phyloP scores from a whole-genome alignment of 2,113 vertebrate genomes.

The Oophaga pumilio region DNA sequence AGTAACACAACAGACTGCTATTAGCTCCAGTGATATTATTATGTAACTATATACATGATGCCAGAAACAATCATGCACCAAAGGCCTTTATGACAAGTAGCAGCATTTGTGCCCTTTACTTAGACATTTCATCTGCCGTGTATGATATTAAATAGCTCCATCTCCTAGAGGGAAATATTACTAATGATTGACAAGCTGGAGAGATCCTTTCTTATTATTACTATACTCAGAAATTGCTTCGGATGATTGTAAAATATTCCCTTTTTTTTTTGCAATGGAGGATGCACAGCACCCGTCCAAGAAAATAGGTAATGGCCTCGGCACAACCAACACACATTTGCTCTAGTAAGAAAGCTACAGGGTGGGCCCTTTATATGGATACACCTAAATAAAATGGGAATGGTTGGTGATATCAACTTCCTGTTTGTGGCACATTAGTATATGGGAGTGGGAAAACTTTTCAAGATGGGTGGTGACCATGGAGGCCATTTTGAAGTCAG shows the following conservation, averaged over 20 bases:
- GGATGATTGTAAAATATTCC: background rate
- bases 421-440: too few species aligned
- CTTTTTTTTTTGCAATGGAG: background rate
- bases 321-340: background rate
- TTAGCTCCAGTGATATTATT: background rate
- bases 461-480: too few species aligned
- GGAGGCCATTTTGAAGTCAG: too few species aligned
- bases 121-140: background rate
- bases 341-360: too few species aligned
- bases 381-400: too few species aligned
- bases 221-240: background rate
- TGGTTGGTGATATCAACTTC: too few species aligned
- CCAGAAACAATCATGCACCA: constrained; percentile 14
- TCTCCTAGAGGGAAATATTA: background rate
- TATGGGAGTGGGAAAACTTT: too few species aligned
- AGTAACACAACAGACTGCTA: background rate
- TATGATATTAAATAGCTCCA: background rate
- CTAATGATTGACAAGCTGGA: background rate
- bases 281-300: background rate
- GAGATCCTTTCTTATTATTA: background rate
- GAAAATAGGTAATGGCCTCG: background rate
- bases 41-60: background rate
- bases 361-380: too few species aligned
- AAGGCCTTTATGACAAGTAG: background rate
- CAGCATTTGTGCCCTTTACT: constrained; percentile 1